A percentile compares a stretch with the other conserved stretches of the same genome.
Conservation (phyloP, 2,888 invertebrate genomes). For the Parochlus steinenii region DNA sequence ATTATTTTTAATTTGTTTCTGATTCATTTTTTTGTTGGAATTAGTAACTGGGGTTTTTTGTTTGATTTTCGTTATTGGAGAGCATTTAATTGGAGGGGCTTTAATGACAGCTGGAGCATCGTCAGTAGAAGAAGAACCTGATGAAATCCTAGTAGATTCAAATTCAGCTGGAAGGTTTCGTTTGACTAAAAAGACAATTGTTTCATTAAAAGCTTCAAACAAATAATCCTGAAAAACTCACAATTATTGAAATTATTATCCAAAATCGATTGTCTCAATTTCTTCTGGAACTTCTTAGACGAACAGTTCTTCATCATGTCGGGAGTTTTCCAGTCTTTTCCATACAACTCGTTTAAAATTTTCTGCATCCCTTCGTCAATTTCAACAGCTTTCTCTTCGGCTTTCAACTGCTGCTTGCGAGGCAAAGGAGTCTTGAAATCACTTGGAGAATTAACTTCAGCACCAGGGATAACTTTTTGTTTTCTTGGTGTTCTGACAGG, state of each 20-base stretch:
- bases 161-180: constrained; percentile 20
- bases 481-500: too few relatives aligned
- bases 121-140: too few relatives aligned
- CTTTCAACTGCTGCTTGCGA: not conserved
- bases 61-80: too few relatives aligned
- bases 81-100: too few relatives aligned
- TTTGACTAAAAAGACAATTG: constrained; percentile 19
- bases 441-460: too few relatives aligned
- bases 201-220: not conserved
- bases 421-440: constrained; percentile 2
- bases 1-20: constrained; percentile 2
- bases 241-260: constrained; percentile 25
- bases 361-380: constrained; percentile 18
- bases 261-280: constrained; percentile 12
- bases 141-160: constrained; percentile 21
- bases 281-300: not conserved
- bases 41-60: not conserved
- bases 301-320: constrained; percentile 21
- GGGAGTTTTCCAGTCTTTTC: constrained; percentile 27
- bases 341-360: constrained; percentile 24
- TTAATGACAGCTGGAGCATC: too few relatives aligned
- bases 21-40: not conserved
- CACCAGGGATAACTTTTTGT: too few relatives aligned
- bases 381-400: not conserved
- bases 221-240: constrained; percentile 12